Evolutionary conservation across 2,113 vertebrate species (phyloP), one percentile per base, ranked within the genome.

Genomic region (Gopherus flavomarginatus): DNA sequence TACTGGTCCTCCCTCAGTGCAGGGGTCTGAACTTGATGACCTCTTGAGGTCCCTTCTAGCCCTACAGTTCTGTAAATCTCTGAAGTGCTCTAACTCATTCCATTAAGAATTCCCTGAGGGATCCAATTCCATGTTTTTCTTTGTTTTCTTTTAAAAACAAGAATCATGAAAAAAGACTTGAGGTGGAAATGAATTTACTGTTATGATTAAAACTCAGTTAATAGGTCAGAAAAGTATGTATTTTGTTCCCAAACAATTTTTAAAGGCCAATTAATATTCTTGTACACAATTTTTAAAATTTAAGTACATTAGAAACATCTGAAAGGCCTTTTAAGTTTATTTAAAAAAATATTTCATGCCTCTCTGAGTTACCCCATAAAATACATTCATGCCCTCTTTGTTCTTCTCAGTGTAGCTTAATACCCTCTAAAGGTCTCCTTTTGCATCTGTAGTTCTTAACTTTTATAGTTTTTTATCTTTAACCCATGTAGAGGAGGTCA

Each of bases 401-500:
- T n/a, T 35, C 42, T 86, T 83, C 84, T 86, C 82, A 2, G 11
- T 53, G 38, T 82, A 17, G 3, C 5, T 62, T 92, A 92, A 54
- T 50, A 88, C 9, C 38, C 35, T 83, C 47, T 59, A 85, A 96
- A 88, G 17, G 77, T 62, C 29, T 87, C 1, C 5, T 59, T 50
- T 1, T 4, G 1, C 62, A 83, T 89, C 4, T 56, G 24, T 47
- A 5, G 1, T 4, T 95, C 94, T 95, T 47, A 62, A 54, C 17
- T 89, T 87, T 54, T 65, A 62, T 75, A 52, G 42, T 26, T 95
- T 54, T 86, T 95, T 90, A 19, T 83, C 38, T 94, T 35, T 85
- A 57, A 57, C 5, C 11, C 10, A 27, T 94, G 53, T 54, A 54
- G 21, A 54, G 53, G 53, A 54, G 53, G 21, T 22, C 53, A 54